A percentile compares a stretch with the other conserved stretches of the same genome.
These are phyloP conservation scores for Ceyx erithaca DNA, from an alignment of 2,797 vertebrate genomes.

Conservation along the genomic window DNA sequence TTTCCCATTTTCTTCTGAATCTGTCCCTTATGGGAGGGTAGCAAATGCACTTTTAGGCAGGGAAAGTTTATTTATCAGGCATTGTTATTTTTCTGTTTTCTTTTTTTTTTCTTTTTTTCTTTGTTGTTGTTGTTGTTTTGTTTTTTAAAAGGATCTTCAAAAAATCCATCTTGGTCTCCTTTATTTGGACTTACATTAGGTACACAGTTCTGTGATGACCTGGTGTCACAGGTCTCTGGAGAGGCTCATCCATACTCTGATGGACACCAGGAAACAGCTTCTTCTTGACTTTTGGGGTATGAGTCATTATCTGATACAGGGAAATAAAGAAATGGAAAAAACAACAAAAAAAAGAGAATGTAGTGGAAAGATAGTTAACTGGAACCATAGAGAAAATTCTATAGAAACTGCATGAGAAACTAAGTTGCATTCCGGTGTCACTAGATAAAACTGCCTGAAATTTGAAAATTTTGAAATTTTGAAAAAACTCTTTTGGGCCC, in stretches of 20 bases:
- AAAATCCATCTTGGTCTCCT: neutral
- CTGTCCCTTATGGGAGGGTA: neutral
- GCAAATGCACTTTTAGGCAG: neutral
- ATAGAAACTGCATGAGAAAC: neutral
- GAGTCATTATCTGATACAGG: slow-evolving; percentile 90
- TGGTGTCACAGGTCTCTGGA: slow-evolving; percentile 90
- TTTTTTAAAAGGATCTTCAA: neutral
- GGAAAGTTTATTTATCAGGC: slow-evolving; percentile 37
- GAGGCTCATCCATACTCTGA: slow-evolving; percentile 84
- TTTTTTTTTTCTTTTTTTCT: neutral
- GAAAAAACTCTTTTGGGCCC: too few species aligned
- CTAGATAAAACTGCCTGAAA: neutral
- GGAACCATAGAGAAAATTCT: neutral
- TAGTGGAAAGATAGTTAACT: neutral
- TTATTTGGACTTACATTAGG: slow-evolving; percentile 74
- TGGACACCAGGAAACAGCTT: slow-evolving; percentile 69
- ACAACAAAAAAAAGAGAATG: neutral
- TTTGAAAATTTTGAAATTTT: too few species aligned
- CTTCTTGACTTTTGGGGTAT: slow-evolving; percentile 86
- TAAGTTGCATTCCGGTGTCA: neutral
- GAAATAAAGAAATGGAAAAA: neutral
- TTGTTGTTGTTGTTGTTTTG: neutral
- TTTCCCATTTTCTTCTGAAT: neutral
- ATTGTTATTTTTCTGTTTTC: neutral
- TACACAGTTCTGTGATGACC: slow-evolving; percentile 79